Percentiles rank a stretch among this genome's conserved stretches.
Conservation (phyloP, 2,113 vertebrate genomes). For the Lampris megalopsis region DNA sequence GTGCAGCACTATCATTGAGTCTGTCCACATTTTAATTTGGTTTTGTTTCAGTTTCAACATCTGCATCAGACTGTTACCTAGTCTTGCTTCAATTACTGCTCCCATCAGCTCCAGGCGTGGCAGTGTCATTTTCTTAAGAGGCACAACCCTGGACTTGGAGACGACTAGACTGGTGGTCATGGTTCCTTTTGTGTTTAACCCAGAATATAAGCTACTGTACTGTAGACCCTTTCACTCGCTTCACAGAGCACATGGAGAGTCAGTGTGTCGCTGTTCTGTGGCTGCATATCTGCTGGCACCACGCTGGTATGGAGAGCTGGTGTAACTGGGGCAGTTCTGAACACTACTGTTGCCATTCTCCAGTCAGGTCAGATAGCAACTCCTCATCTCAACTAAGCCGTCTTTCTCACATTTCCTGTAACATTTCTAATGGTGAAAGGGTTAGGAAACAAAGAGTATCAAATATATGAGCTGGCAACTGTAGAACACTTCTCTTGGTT, state of each 20-base stretch:
- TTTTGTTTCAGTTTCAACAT: constrained; percentile 20
- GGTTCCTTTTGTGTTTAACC: constrained; percentile 4
- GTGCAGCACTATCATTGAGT: constrained; percentile 37
- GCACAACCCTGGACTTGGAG: constrained; percentile 24
- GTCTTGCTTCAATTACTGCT: constrained; percentile 23
- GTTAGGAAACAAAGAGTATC: constrained; percentile 5
- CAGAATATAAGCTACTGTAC: constrained; percentile 30
- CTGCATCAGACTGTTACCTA: constrained; percentile 8
- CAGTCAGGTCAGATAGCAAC: constrained; percentile 18
- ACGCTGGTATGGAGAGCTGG: constrained; percentile 9
- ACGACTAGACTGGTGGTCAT: constrained; percentile 4
- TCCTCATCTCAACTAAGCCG: constrained; percentile 9
- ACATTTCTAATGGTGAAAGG: constrained; percentile 12
- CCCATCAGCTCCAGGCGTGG: constrained; percentile 31
- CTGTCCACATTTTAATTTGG: constrained; percentile 22
- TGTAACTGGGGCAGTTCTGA: constrained; percentile 23
- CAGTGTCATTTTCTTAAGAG: constrained; percentile 29
- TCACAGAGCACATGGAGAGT: constrained; percentile 29
- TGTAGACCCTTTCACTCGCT: constrained; percentile 32
- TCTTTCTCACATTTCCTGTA: constrained; percentile 3
- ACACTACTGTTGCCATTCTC: constrained; percentile 33
- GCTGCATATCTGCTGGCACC: background rate
- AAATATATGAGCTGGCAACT: background rate
- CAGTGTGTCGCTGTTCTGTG: background rate
- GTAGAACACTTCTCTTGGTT: too few species aligned